Base-by-base conservation (phyloP, 2,113 vertebrate genomes). In the Lichenostomus cassidix region DNA sequence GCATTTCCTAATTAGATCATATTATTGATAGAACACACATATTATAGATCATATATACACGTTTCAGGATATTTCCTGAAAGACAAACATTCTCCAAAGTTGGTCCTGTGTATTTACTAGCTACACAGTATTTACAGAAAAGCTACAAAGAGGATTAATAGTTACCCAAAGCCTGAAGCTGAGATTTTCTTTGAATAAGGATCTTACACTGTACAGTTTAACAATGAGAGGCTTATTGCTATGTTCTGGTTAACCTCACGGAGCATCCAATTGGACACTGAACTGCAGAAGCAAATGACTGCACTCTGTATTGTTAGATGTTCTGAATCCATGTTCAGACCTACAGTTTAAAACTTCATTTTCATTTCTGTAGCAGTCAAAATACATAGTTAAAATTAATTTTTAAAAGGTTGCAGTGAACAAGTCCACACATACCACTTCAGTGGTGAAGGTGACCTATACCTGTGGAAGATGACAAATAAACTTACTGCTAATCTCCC, bases 1-100 rank as follows among this genome's bases (percentile, higher is more conserved):
- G 37, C 8, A 35, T 69, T 87, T 89, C 80, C 35, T 60, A 88
- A 41, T 37, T 81, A 37, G 24, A 17, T 50, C 33, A 29, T 37
- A 42, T 25, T 35, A 42, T 16, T 53, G 39, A 76, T 9, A 46
- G 37, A 46, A 13, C 5, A 46, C 25, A 63, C 14, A 6, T 33
- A 39, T 28, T 70, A 19, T 4, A 70, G 23, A 39, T 23, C 15
- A 50, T 44, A 28, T 37, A 39, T 21, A 52, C 0, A 0, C 5
- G 16, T 75, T 59, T 74, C 9, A 21, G 24, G 13, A 62, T 8
- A 39, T 10, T 5, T 55, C 16, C 49, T 65, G n/a, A 83, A 74
- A 82, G 42, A 52, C 4, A 39, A 31, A 35, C 6, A 52, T 5
- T 19, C 58, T 62, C n/a, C 62, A 82, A 90, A 92, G 31, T 47